Evolutionary conservation across 2,888 invertebrate species (phyloP), one percentile per base, ranked within the genome.

Genomic region (Rosalia funebris): DNA sequence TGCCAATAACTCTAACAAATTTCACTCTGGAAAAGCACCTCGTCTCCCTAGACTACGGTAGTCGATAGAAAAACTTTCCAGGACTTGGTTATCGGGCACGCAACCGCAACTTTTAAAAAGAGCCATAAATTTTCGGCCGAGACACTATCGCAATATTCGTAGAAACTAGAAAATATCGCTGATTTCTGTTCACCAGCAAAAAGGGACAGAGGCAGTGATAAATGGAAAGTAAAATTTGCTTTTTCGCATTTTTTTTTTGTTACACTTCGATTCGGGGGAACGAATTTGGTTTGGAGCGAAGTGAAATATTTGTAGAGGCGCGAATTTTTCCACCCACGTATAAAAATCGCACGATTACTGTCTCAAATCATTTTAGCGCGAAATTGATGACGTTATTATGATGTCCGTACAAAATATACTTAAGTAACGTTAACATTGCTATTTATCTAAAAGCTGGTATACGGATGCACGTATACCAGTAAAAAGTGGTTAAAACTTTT

Each of bases 101-200:
- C 36, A 61, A 67, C 70, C 70, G 44, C 60, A 60, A 61, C 55
- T 59, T 60, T 64, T 44, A 55, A 64, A 62, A 64, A 56, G 39
- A 58, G 42, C 63, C 39, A 62, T 63, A 65, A 65, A 62, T 63
- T 62, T 62, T 7, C 52, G 34, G 54, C 37, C 39, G 60, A 58
- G 48, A 62, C 62, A 57, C 55, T 60, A 64, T 62, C 65, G 53
- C 42, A 31, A 53, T 60, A 63, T 63, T 63, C 60, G 62, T 36
- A 15, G 53, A 58, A 44, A 60, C 59, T 53, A 46, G 62, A 57
- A 62, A 65, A 65, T 57, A 65, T 65, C 57, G 65, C 57, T 55
- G 62, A 65, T 62, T 60, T 60, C 59, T 62, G 62, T 65, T 65
- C 59, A 7, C 58, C 41, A 45, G 47, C 41, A 50, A 44, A 39